Base-by-base conservation (phyloP, 2,113 vertebrate genomes). In the Callaeas wilsoni region DNA sequence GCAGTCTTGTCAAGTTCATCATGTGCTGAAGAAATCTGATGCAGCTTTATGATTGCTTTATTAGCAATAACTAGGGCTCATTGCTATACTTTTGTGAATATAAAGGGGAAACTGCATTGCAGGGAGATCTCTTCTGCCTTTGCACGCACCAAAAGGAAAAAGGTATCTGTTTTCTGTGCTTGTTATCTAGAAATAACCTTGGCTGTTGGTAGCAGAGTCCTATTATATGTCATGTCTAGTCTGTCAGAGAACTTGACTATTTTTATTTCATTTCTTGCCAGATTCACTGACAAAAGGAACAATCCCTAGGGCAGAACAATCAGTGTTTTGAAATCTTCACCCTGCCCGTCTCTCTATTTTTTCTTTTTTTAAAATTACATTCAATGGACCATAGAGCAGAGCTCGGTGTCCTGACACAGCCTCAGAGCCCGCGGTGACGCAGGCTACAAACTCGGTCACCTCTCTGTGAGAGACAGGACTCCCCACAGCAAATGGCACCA, bases 181-280 rank as follows among this genome's bases (percentile, higher is more conserved):
- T 52, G 30, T 70, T 63, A 63, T 35, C 46, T 92, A n/a, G 39
- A 87, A 94, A 91, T 68, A 53, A 79, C 81, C 83, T 83, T 85
- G 78, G 46, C 18, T 77, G 21, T 19, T 39, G 26, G 37, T 62
- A 64, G 44, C 82, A 80, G 49, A 85, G 75, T 5, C 46, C 62
- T 37, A 17, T 88, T 68, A 35, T 55, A 39, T 53, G 44, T 79
- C 5, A 1, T 15, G 37, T 57, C 69, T 94, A 55, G 8, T 84
- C 59, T 80, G 23, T 86, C 64, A 77, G 67, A 85, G 74, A 80
- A 52, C 42, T 77, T 73, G 75, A 50, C 59, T 74, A 32, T 92
- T 90, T 94, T 83, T 70, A 44, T 84, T 94, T 94, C 42, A 75
- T 89, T 89, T 80, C 77, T 91, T 94, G 80, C 76, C 80, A 84